Evolutionary conservation across 2,797 vertebrate genomes (phyloP), one percentile per base, ranked within the genome.

Genomic region (Vireo griseus): DNA sequence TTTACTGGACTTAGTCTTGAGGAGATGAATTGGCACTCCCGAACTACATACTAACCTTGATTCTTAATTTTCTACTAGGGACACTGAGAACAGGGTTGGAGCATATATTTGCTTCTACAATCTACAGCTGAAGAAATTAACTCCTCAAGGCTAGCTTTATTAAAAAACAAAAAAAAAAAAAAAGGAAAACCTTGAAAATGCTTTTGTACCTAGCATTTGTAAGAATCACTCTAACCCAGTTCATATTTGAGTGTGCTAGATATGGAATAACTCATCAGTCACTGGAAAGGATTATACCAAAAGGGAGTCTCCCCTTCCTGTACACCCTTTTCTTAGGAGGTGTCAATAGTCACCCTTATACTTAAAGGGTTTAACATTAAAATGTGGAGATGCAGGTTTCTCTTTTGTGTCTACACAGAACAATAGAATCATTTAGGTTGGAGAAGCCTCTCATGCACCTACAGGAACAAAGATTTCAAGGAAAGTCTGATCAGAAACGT

Each of bases 281-380:
- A 73, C 14, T 44, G 6, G n/a, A 73, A 83, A 69, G 35, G 73
- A 77, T 83, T 94, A 71, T 42, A 59, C 14, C 66, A 63, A 79
- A 73, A 91, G 75, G 85, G 92, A 93, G 79, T 35, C 59, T 93
- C 88, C 95, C 16, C 40, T 74, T 80, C 63, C 57, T 67, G 17
- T 6, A 63, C 66, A 61, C 3, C 19, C 54, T 44, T 67, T 54
- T 25, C 26, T 91, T 67, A 91, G 79, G 72, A 92, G 65, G 37
- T 77, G 75, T 50, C 50, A 10, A 0, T 2, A 77, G 22, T 51
- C 42, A 50, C 66, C 15, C 12, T 31, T 8, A 12, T 13, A 20
- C 42, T 67, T 80, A 79, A 63, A 73, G 33, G 40, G 11, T 68
- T 90, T 77, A 86, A 59, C 61, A 40, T 13, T 25, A 42, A 73